These are phyloP conservation scores for Enteromius anoplus DNA, from an alignment of 2,797 vertebrate genomes.

Conservation along the genomic window DNA sequence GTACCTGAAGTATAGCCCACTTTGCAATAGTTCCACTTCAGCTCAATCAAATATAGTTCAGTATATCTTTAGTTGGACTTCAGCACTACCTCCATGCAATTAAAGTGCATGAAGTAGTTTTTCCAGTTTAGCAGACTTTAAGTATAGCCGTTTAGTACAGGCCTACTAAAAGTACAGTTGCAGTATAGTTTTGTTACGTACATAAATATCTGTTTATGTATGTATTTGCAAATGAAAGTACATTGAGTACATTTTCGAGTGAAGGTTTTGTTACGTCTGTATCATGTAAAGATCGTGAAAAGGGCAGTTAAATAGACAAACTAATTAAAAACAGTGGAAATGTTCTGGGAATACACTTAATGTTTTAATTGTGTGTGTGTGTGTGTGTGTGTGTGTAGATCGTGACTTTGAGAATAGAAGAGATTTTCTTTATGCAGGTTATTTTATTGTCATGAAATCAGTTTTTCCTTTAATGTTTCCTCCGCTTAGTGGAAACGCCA, in stretches of 20 bases:
- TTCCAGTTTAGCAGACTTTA: neutral
- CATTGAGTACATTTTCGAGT: neutral
- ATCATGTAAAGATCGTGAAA: neutral
- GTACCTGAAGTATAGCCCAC: too few species aligned
- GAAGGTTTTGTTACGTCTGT: neutral
- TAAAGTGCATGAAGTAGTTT: neutral
- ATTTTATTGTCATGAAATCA: slow-evolving; percentile 9
- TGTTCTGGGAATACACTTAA: neutral
- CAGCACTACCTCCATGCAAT: neutral
- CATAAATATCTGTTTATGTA: neutral
- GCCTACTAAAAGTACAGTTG: neutral
- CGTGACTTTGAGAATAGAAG: neutral
- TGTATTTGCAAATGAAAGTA: neutral
- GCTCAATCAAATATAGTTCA: neutral
- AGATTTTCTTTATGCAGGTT: slow-evolving; percentile 4
- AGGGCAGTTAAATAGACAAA: neutral
- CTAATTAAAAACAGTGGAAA: neutral
- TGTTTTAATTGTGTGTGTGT: neutral
- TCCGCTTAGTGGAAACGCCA: slow-evolving; percentile 73
- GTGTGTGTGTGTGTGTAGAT: neutral
- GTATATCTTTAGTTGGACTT: neutral
- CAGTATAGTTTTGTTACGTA: too few species aligned
- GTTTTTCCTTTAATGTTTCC: slow-evolving; percentile 47
- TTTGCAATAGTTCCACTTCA: neutral
- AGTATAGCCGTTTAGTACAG: neutral